A percentile compares a stretch with the other conserved stretches of the same genome.
Conservation (phyloP, 2,888 invertebrate species). For the Pristionchus japonicus region DNA sequence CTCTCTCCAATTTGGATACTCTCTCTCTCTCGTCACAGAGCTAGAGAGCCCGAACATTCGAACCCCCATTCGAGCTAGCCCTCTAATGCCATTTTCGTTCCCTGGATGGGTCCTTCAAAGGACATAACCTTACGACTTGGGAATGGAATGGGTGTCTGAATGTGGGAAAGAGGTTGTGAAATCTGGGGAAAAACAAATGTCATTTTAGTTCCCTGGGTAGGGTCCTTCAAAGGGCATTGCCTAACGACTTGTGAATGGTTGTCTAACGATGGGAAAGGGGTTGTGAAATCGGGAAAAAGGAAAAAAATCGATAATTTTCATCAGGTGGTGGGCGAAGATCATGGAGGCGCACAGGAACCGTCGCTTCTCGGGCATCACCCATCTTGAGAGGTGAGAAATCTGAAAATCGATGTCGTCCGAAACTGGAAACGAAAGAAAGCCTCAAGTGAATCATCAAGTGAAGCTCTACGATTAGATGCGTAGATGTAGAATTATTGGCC, state of each 20-base stretch:
- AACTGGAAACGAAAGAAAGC: no score
- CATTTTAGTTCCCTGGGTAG: not conserved
- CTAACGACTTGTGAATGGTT: not conserved
- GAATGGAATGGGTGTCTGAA: not conserved
- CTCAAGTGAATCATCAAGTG: no score
- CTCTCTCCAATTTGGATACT: not conserved
- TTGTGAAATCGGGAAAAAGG: not conserved
- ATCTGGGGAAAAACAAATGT: not conserved
- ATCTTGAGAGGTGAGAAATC: constrained; percentile 28
- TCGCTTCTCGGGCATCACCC: constrained; percentile 24
- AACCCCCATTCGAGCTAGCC: not conserved
- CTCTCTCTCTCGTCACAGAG: not conserved
- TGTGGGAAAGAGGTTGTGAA: not conserved
- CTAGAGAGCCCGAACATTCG: not conserved
- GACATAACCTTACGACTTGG: not conserved
- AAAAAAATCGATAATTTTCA: not conserved
- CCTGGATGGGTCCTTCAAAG: not conserved
- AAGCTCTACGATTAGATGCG: no score
- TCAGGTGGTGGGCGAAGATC: constrained; percentile 45
- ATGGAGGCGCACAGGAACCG: constrained; percentile 14
- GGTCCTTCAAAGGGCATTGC: not conserved
- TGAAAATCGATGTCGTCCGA: no score
- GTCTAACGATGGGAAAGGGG: not conserved
- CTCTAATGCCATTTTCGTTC: not conserved
- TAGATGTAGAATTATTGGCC: no score